These are phyloP conservation scores for Epinotia demarniana DNA, from an alignment of 2,888 invertebrate species.

Conservation along the genomic window DNA sequence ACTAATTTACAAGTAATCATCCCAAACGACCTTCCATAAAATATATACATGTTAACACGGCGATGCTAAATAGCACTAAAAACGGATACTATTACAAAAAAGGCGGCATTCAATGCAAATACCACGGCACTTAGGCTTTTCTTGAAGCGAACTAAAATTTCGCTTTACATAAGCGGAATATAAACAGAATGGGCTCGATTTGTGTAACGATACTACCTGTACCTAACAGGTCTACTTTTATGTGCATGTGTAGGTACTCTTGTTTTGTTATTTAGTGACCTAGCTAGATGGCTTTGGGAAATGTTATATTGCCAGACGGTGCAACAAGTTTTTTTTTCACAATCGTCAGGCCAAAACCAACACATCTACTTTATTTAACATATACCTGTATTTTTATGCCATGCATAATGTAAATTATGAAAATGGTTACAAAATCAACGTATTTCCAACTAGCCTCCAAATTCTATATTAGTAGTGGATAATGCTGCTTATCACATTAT, in stretches of 20 bases:
- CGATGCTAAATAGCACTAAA: constrained; percentile 30
- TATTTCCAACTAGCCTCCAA: too few species aligned
- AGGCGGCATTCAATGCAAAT: constrained; percentile 4
- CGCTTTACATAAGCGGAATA: constrained; percentile 36
- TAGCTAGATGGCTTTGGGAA: too few species aligned
- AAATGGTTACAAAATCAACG: too few species aligned
- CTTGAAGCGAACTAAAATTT: neutral
- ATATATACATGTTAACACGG: constrained; percentile 26
- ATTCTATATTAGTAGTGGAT: too few species aligned
- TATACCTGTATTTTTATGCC: too few species aligned
- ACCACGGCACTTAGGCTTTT: neutral
- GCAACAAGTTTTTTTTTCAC: too few species aligned
- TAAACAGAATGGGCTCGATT: constrained; percentile 35
- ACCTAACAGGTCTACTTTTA: constrained; percentile 10
- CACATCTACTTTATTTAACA: too few species aligned
- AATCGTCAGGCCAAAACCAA: too few species aligned
- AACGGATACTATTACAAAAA: neutral
- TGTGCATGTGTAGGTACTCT: neutral
- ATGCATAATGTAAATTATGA: too few species aligned
- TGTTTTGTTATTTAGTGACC: neutral
- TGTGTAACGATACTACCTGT: constrained; percentile 18
- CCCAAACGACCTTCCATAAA: constrained; percentile 33
- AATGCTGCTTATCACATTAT: too few species aligned
- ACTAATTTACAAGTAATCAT: constrained; percentile 38
- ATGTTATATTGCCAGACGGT: neutral